A percentile compares a stretch with the other conserved stretches of the same genome.
Evolutionary conservation across 37 sponge, comb jelly and placozoan species (phyloP).

Genomic region (Beroe forskalii): DNA sequence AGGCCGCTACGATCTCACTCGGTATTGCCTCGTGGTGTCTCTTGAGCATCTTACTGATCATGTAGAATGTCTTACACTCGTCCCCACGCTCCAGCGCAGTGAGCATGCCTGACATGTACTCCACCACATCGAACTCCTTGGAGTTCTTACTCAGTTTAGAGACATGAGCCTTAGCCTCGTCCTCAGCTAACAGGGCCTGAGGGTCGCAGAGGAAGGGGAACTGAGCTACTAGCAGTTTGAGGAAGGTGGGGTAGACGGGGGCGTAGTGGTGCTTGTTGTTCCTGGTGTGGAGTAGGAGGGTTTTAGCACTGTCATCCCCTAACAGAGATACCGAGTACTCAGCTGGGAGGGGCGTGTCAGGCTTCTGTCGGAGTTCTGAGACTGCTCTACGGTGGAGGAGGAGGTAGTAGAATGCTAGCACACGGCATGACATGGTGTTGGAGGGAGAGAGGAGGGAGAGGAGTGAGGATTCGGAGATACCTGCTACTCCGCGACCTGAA

Average conservation of each 20-base stretch:
- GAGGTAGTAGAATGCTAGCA: slow-evolving; percentile 65
- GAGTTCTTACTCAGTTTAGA: slow-evolving; percentile 37
- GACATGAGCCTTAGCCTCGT: slow-evolving; percentile 43
- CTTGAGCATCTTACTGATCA: slow-evolving; percentile 60
- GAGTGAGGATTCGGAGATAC: slow-evolving; percentile 14
- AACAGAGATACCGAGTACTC: slow-evolving; percentile 16
- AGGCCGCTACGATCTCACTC: not conserved
- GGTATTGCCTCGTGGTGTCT: slow-evolving; percentile 38
- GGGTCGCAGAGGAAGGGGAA: slow-evolving; percentile 62
- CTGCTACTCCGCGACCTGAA: slow-evolving; percentile 12
- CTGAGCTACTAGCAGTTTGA: slow-evolving; percentile 51
- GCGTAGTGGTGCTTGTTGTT: not conserved
- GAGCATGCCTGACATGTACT: not conserved
- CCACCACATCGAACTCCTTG: not conserved
- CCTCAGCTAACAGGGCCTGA: slow-evolving; percentile 24
- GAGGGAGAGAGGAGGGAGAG: slow-evolving; percentile 58
- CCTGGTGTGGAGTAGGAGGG: slow-evolving; percentile 51
- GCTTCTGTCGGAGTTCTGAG: not conserved
- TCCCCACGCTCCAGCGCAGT: not conserved
- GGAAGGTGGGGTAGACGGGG: slow-evolving; percentile 61
- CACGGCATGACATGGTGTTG: slow-evolving; percentile 52
- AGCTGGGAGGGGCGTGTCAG: not conserved
- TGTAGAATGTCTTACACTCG: slow-evolving; percentile 32
- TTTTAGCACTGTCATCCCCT: slow-evolving; percentile 50
- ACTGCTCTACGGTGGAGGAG: slow-evolving; percentile 37